A percentile compares a stretch with the other conserved stretches of the same genome.
Conservation (phyloP, 2,113 vertebrate species). For the Paradoxurus hermaphroditus region DNA sequence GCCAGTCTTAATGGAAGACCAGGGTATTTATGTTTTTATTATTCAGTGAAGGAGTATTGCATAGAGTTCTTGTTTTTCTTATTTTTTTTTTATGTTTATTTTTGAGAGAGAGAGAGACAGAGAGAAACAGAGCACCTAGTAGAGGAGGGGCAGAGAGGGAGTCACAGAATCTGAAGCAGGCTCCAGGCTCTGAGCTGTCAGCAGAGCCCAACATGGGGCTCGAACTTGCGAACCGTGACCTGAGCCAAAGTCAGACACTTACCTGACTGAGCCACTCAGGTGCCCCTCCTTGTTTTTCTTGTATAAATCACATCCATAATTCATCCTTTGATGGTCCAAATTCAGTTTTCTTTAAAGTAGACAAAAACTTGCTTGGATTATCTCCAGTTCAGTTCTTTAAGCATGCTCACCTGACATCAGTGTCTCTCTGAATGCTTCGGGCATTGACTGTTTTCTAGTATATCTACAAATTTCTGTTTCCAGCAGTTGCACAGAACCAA, state of each 20-base stretch:
- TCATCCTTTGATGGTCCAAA: not conserved
- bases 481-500: not conserved
- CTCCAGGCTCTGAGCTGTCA: too few relatives aligned
- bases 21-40: not conserved
- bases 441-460: not conserved
- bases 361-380: not conserved
- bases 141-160: too few relatives aligned
- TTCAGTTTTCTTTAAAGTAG: constrained; percentile 40
- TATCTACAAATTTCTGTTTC: not conserved
- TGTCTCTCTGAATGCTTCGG: not conserved
- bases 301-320: not conserved
- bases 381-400: not conserved
- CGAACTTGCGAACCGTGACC: too few relatives aligned
- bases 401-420: not conserved
- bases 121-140: too few relatives aligned
- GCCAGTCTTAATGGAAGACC: not conserved
- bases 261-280: too few relatives aligned
- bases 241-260: too few relatives aligned
- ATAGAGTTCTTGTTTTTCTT: not conserved
- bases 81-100: too few relatives aligned
- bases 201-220: too few relatives aligned
- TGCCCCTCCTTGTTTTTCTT: not conserved
- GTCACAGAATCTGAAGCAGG: too few relatives aligned
- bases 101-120: too few relatives aligned
- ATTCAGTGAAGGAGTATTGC: not conserved